A percentile compares a stretch with the other conserved stretches of the same genome.
These are phyloP conservation scores for Trachelus stipa DNA, from an alignment of 2,888 invertebrate species.

Conservation along the genomic window DNA sequence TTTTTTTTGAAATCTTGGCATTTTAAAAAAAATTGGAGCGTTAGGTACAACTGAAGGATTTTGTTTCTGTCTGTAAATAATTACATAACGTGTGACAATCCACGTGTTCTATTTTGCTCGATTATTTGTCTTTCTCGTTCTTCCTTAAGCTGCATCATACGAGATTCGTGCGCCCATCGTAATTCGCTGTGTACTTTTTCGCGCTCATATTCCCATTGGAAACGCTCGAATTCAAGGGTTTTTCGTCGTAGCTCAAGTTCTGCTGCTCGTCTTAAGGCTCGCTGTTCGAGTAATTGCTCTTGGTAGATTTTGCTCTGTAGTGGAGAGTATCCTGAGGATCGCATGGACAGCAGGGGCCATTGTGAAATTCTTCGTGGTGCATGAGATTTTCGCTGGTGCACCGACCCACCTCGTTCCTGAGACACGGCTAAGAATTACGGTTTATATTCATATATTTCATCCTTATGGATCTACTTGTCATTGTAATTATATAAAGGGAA, in stretches of 20 bases:
- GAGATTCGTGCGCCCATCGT: conserved; percentile 50
- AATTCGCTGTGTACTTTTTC: conserved; percentile 51
- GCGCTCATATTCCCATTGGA: conserved; percentile 52
- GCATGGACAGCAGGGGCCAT: conserved; percentile 36
- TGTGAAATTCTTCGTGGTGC: conserved; percentile 36
- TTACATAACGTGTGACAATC: conserved; percentile 20
- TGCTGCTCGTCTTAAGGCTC: conserved; percentile 46
- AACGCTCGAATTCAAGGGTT: conserved; percentile 50
- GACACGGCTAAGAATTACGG: conserved; percentile 13
- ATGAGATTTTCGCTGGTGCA: conserved; percentile 19
- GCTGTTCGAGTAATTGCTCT: conserved; percentile 49
- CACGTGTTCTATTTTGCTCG: conserved; percentile 39
- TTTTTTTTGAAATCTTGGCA: too few species aligned
- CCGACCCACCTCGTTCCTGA: conserved; percentile 23
- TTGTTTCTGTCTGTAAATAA: neutral
- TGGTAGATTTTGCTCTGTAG: conserved; percentile 51
- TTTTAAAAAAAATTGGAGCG: neutral
- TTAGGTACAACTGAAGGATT: neutral
- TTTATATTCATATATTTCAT: neutral
- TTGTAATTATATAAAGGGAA: neutral
- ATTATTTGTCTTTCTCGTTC: conserved; percentile 47
- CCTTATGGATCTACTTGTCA: neutral
- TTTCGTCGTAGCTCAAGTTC: conserved; percentile 53
- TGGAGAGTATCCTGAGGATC: conserved; percentile 34
- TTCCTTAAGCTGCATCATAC: conserved; percentile 56